Percentiles rank a stretch among this genome's conserved stretches.
These are phyloP conservation scores for Hemicrepidius hirtus DNA, from an alignment of 2,888 invertebrate species.

Conservation along the genomic window DNA sequence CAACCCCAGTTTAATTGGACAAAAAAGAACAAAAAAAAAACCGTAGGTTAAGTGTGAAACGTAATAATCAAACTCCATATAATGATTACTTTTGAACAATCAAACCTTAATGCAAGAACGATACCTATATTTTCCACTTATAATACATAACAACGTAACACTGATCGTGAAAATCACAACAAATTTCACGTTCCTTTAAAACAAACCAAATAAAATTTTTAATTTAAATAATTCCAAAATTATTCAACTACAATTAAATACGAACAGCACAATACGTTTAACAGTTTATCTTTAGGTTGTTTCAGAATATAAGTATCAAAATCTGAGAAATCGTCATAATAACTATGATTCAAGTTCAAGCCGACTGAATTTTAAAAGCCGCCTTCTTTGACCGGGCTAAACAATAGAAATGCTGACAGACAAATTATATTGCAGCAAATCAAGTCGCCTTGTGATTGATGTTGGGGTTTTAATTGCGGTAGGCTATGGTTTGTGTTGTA, in stretches of 20 bases:
- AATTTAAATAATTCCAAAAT: too few relatives aligned
- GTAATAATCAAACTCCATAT: conserved; percentile 17
- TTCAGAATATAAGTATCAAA: conserved; percentile 14
- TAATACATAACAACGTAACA: conserved; percentile 11
- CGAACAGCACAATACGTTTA: neutral
- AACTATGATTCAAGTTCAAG: conserved; percentile 37
- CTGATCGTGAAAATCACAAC: neutral
- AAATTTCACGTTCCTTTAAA: neutral
- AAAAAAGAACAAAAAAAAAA: neutral
- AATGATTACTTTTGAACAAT: conserved; percentile 7
- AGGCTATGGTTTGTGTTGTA: conserved; percentile 3
- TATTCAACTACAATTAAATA: neutral
- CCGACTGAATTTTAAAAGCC: conserved; percentile 37
- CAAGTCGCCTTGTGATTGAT: conserved; percentile 37
- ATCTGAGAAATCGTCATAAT: conserved; percentile 38
- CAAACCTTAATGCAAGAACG: conserved; percentile 3
- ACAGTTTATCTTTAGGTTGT: neutral
- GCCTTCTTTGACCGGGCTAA: conserved; percentile 45
- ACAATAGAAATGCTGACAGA: conserved; percentile 54
- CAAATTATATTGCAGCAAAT: conserved; percentile 53
- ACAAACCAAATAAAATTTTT: neutral
- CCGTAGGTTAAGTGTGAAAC: conserved; percentile 8
- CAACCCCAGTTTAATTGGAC: neutral
- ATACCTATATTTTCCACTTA: conserved; percentile 17
- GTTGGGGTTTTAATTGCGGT: conserved; percentile 18